Percentiles rank a stretch among this genome's conserved stretches.
Evolutionary conservation across 2,113 vertebrate species (phyloP).

Genomic region (Sylvietta virens): DNA sequence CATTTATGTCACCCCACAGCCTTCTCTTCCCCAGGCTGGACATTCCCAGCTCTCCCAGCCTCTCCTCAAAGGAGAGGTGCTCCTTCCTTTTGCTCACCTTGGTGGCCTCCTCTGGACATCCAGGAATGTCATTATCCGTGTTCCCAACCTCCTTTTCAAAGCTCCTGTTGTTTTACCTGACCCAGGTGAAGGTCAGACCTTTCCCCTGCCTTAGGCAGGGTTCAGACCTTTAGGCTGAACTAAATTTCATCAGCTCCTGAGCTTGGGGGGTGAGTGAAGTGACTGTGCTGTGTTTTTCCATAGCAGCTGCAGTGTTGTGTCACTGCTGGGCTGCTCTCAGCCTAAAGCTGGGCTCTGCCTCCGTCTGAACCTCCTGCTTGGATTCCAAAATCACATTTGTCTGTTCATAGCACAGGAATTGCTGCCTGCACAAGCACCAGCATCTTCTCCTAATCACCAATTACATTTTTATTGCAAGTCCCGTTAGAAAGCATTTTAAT

Average conservation of each 20-base stretch:
- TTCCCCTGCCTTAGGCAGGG: neutral
- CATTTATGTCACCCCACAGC: neutral
- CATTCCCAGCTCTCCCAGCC: neutral
- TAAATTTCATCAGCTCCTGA: neutral
- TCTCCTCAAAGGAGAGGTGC: neutral
- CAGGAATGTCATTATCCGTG: neutral
- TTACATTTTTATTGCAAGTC: constrained; percentile 12
- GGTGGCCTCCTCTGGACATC: neutral
- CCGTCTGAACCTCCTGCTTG: neutral
- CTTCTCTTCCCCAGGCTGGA: neutral
- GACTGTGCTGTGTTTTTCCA: neutral
- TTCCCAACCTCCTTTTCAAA: neutral
- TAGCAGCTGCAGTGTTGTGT: neutral
- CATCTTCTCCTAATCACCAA: neutral
- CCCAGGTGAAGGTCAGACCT: neutral
- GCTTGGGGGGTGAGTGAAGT: neutral
- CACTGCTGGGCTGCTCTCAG: neutral
- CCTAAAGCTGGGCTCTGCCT: neutral
- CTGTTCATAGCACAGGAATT: neutral
- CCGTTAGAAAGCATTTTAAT: constrained; percentile 20
- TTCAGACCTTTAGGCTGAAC: neutral
- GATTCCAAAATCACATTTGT: neutral
- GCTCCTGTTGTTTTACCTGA: neutral
- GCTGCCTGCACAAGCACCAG: neutral
- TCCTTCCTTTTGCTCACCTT: neutral